Conservation (phyloP, 2,888 invertebrate genomes). For the Lycia hirtaria region DNA sequence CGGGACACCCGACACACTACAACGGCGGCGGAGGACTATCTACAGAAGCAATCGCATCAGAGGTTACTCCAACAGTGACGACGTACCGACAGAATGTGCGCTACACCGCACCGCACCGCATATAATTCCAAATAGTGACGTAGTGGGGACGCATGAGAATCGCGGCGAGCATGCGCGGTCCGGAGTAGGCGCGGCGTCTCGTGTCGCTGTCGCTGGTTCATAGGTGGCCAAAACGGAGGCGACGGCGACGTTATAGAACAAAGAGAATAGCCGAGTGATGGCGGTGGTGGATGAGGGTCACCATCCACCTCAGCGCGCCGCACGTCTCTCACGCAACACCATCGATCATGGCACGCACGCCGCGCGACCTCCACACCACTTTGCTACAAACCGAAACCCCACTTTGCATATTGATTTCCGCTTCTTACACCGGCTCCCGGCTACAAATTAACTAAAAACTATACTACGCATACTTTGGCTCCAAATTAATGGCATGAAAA, state of each 20-base stretch:
- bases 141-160: conserved; percentile 68
- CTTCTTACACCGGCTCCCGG: conserved; percentile 34
- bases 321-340: conserved; percentile 61
- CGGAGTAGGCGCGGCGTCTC: conserved; percentile 74
- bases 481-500: conserved; percentile 1
- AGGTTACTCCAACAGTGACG: conserved; percentile 54
- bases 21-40: conserved; percentile 48
- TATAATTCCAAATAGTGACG: conserved; percentile 71
- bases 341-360: conserved; percentile 45
- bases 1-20: conserved; percentile 43
- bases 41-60: conserved; percentile 53
- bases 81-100: conserved; percentile 58
- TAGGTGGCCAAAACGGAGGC: conserved; percentile 57
- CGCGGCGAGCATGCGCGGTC: conserved; percentile 74
- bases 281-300: conserved; percentile 59
- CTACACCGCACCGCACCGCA: conserved; percentile 66
- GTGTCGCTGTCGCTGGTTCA: conserved; percentile 60
- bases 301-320: conserved; percentile 56
- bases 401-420: conserved; percentile 69
- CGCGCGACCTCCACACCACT: conserved; percentile 63
- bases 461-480: conserved; percentile 3
- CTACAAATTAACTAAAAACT: conserved; percentile 18
- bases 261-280: conserved; percentile 63
- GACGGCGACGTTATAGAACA: conserved; percentile 60
- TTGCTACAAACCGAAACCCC: conserved; percentile 58